phyloP scores from a whole-genome alignment of 2,888 invertebrate genomes.

The Sinelater perroti region DNA sequence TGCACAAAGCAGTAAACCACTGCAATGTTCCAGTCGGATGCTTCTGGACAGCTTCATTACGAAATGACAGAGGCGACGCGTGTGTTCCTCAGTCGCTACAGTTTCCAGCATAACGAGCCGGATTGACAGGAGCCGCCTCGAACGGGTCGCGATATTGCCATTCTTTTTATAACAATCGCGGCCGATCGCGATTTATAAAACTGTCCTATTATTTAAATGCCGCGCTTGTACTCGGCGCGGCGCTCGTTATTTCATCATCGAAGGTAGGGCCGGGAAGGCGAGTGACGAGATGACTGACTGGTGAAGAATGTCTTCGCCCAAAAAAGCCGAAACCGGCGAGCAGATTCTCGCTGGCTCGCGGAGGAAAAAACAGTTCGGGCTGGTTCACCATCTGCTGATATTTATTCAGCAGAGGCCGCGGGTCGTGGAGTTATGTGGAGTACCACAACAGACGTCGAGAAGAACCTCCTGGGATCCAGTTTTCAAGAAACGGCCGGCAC shows the following conservation, averaged over 20 bases:
- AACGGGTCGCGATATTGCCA: conserved; percentile 8
- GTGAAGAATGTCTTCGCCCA: background rate
- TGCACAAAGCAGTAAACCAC: conserved; percentile 23
- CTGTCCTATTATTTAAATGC: conserved; percentile 18
- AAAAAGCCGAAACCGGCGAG: background rate
- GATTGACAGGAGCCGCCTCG: conserved; percentile 16
- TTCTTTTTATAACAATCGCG: conserved; percentile 12
- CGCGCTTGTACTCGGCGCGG: conserved; percentile 6
- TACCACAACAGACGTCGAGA: conserved; percentile 40
- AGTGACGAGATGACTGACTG: too few species aligned
- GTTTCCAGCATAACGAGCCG: conserved; percentile 18
- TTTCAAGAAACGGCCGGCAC: conserved; percentile 49
- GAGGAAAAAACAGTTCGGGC: too few species aligned
- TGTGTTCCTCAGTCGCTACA: conserved; percentile 19
- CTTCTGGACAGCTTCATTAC: conserved; percentile 28
- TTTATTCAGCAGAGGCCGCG: conserved; percentile 36
- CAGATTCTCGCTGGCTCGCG: background rate
- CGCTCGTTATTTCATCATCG: too few species aligned
- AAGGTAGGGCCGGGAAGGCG: too few species aligned
- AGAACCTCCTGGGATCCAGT: conserved; percentile 48
- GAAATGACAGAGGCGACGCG: conserved; percentile 18
- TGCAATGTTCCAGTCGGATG: conserved; percentile 17
- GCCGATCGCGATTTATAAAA: conserved; percentile 18
- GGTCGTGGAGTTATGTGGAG: conserved; percentile 44
- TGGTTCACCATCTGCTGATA: conserved; percentile 37